Evolutionary conservation across 2,113 vertebrate genomes (phyloP), one percentile per base, ranked within the genome.

Genomic region (Cairina moschata): DNA sequence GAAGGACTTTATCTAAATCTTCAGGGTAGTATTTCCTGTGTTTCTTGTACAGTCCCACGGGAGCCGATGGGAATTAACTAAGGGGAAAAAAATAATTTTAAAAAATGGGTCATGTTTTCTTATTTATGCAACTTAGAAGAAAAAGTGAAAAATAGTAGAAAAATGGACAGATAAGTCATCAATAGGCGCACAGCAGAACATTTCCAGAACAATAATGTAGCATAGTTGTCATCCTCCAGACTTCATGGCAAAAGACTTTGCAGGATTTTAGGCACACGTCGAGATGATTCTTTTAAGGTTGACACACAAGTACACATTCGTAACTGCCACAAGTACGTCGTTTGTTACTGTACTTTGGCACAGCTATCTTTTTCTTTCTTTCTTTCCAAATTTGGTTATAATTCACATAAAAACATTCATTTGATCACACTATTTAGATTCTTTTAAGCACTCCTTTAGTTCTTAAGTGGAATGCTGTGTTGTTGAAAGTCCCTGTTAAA

Each of bases 201-300:
- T 20, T 63, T 48, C 22, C 28, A 28, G 77, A 84, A 32, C 28
- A 81, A 26, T 11, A n/a, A 36, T 0, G 0, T 7, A 32, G 13
- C 0, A 0, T 13, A 42, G 29, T 14, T 4, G 21, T 36, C 17
- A 25, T 79, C 77, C 42, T 54, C 4, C 26, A 62, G 44, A 42
- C 8, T 55, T 44, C 16, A 31, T 5, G 9, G 13, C 25, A 68
- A 84, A 84, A 58, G 25, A 29, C 40, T 63, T 36, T 40, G n/a
- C 82, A 48, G 22, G 8, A 29, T 75, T 85, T 89, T 18, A 56
- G 55, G 50, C 1, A 0, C 29, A 26, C 6, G 18, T 9, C 1
- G 20, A 58, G 58, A 44, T 78, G 2, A 3, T 12, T 67, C 46
- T 44, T 67, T 42, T 28, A 46, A 5, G 11, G 52, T 28, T 66